Base-by-base conservation (phyloP, 2,888 invertebrate species). In the Piscicola geometra region DNA sequence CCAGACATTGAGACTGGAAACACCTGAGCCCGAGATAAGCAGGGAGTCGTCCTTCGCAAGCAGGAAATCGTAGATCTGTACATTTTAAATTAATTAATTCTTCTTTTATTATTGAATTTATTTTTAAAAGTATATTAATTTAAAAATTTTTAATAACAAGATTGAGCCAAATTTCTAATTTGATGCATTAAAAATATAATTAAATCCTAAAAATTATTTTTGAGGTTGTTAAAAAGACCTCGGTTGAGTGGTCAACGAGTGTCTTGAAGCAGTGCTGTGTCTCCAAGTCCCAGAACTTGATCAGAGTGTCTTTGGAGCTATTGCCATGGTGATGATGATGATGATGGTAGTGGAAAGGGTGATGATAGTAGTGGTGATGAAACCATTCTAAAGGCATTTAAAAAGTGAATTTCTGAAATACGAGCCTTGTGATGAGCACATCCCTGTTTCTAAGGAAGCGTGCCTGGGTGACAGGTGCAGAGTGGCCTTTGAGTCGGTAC, bases 201-300 rank as follows among this genome's bases (percentile, higher is more conserved):
- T n/a, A n/a, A n/a, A n/a, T n/a, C n/a, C n/a, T n/a, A n/a, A n/a
- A n/a, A n/a, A n/a, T n/a, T n/a, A n/a, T n/a, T n/a, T n/a, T n/a
- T n/a, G n/a, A n/a, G n/a, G n/a, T n/a, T n/a, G n/a, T n/a, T n/a
- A n/a, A n/a, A n/a, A n/a, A n/a, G n/a, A n/a, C 95, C 83, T 87
- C 87, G 78, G 85, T 84, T 47, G 85, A 81, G 77, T 86, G 86
- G 66, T 93, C 95, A 60, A 93, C 90, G 71, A 99, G 87, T 1
- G 98, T 98, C 85, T 93, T 93, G 83, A 98, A 98, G 85, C 97
- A 98, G 83, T 94, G 92, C 81, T 94, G 92, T 5, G 94, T 94
- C 80, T 93, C 91, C 79, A 98, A 88, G 85, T 98, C 94, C 98
- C 98, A 99, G 85, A 99, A 94, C 86, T 97, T 98, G 0, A 99